phyloP scores from a whole-genome alignment of 2,113 vertebrate genomes.

The Saccopteryx leptura region DNA sequence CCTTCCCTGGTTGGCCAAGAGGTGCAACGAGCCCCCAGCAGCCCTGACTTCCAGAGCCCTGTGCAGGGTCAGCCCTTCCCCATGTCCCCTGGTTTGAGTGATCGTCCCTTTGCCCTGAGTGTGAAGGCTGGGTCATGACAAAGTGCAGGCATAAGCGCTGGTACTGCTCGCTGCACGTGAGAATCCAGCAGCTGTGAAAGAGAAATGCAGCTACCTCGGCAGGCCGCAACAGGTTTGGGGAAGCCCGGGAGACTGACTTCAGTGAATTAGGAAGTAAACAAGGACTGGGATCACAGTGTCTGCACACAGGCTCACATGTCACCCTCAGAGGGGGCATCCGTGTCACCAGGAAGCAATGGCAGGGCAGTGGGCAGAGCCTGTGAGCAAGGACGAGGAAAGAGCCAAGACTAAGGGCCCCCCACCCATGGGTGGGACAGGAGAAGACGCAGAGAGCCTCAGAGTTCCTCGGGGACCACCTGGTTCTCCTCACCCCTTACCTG shows the following conservation, averaged over 20 bases:
- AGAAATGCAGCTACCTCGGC: accelerated
- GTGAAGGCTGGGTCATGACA: neutral
- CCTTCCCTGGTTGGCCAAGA: neutral
- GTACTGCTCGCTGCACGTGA: accelerated
- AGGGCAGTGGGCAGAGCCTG: neutral
- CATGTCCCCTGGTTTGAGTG: accelerated
- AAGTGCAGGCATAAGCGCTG: neutral
- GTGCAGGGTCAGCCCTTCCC: neutral
- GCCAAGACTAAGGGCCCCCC: neutral
- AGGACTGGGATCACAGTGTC: neutral
- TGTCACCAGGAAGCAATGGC: neutral
- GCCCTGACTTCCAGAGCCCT: neutral
- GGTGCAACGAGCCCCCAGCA: accelerated
- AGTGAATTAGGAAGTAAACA: neutral
- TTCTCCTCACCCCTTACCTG: neutral
- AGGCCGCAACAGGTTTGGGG: neutral
- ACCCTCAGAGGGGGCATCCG: accelerated
- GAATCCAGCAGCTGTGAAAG: too few species aligned
- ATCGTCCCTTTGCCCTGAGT: neutral
- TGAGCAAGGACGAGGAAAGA: neutral
- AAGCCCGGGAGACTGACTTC: accelerated
- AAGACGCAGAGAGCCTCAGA: too few species aligned
- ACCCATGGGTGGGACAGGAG: too few species aligned
- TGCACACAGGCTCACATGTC: accelerated
- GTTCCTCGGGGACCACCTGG: accelerated